Base-by-base conservation (phyloP, 2,797 vertebrate genomes). In the Alfaro cultratus region DNA sequence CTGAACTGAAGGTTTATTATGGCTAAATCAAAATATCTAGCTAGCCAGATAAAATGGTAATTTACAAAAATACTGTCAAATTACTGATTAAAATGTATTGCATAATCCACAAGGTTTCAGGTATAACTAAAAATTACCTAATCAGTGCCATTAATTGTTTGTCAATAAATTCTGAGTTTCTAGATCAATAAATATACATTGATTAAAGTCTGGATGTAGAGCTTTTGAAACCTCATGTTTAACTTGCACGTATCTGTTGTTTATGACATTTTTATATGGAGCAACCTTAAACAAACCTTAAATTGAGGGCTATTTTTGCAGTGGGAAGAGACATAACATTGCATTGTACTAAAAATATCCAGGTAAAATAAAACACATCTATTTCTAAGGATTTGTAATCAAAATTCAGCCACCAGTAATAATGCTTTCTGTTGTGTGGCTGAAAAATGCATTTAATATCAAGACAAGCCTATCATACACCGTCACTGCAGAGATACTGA, bases 381-480 rank as follows among this genome's bases (percentile, higher is more conserved):
- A 26, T 51, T 79, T 57, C 76, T 74, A 73, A 78, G 67, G 31
- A 39, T 75, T 15, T 70, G 41, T 49, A 85, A 78, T 78, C n/a
- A 46, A 47, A 79, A 51, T 51, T 16, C 36, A 53, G 71, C 39
- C 51, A 1, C 70, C 46, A 47, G 47, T 77, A 16, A 68, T 10
- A 23, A 57, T 43, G n/a, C 15, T 76, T 5, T 1, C 9, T 80
- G 9, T 29, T 70, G 76, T 60, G 55, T 29, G 29, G 16, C 15
- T 2, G 16, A 75, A 79, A 75, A 71, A 79, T 49, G 68, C 21
- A 49, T 3, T 31, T 5, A 31, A 57, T 75, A 75, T 76, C 51
- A 73, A 47, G 16, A 76, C 67, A 72, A 68, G 18, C 31, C 49
- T 12, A 36, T 12, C 23, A 55, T 2, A 55, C 7, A 46, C 36